These are phyloP conservation scores for Andrena cerasifolii DNA, from an alignment of 1,140 invertebrate genomes.

Conservation along the genomic window DNA sequence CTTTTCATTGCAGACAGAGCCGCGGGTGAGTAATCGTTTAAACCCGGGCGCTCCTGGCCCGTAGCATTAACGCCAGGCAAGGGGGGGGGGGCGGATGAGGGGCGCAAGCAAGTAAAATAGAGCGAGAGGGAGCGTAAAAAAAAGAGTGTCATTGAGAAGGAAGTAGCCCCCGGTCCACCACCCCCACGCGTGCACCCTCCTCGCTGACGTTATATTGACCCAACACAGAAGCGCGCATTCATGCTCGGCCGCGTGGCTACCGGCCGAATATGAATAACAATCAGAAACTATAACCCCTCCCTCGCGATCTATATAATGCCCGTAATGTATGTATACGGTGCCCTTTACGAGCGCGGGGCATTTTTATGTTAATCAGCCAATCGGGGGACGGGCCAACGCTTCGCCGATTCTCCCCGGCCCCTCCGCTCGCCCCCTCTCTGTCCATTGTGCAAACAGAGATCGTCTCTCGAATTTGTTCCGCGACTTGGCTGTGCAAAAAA, in stretches of 20 bases:
- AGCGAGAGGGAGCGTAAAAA: slow-evolving; percentile 11
- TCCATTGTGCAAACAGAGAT: slow-evolving; percentile 68
- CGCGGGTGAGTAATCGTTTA: slow-evolving; percentile 68
- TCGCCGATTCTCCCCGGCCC: slow-evolving; percentile 19
- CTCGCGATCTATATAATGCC: slow-evolving; percentile 49
- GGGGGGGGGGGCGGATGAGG: background rate
- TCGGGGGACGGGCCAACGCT: slow-evolving; percentile 38
- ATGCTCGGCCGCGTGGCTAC: slow-evolving; percentile 48
- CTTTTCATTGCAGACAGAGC: slow-evolving; percentile 46
- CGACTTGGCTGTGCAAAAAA: slow-evolving; percentile 50
- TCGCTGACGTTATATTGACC: slow-evolving; percentile 61
- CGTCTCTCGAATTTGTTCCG: slow-evolving; percentile 74
- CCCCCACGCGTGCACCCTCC: slow-evolving; percentile 31
- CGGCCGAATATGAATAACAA: slow-evolving; percentile 77
- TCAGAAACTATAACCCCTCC: slow-evolving; percentile 73
- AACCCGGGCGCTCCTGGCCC: slow-evolving; percentile 47
- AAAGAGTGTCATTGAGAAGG: slow-evolving; percentile 56
- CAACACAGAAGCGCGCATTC: slow-evolving; percentile 46
- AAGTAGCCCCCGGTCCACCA: slow-evolving; percentile 38
- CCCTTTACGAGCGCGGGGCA: slow-evolving; percentile 74
- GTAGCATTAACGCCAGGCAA: slow-evolving; percentile 40
- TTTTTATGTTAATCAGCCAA: slow-evolving; percentile 79
- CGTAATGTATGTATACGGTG: slow-evolving; percentile 67
- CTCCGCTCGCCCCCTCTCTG: background rate
- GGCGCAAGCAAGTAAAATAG: too few relatives aligned